Conservation (phyloP, 2,797 vertebrate genomes). For the Gymnothorax reevesii region DNA sequence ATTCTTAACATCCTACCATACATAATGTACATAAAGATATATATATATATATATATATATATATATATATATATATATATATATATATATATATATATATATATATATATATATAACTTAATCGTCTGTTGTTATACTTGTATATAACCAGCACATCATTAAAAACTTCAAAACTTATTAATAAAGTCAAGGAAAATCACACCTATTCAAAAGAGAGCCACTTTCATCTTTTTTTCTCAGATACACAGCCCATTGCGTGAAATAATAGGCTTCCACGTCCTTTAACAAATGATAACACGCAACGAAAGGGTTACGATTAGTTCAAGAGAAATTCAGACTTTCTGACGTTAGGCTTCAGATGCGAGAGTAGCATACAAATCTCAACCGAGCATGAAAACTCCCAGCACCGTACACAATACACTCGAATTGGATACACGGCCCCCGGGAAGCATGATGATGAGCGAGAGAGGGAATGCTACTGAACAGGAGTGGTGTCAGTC, state of each 20-base stretch:
- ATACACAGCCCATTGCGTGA: neutral
- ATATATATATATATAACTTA: too few relatives aligned
- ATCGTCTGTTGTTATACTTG: neutral
- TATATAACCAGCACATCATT: neutral
- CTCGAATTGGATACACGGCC: conserved; percentile 5
- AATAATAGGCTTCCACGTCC: neutral
- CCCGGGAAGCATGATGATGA: conserved; percentile 2
- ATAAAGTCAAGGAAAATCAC: neutral
- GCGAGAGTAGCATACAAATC: conserved; percentile 52
- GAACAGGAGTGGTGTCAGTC: conserved; percentile 42
- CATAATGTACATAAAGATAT: too few relatives aligned
- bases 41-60: too few relatives aligned
- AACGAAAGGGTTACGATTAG: conserved; percentile 27
- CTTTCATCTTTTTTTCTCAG: neutral
- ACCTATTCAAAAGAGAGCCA: neutral
- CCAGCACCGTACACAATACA: conserved; percentile 26
- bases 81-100: too few relatives aligned
- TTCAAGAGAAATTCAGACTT: conserved; percentile 34
- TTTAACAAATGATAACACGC: conserved; percentile 6
- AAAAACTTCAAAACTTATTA: neutral
- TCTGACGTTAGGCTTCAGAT: conserved; percentile 59
- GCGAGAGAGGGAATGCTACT: conserved; percentile 38
- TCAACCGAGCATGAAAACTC: conserved; percentile 63
- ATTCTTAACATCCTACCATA: neutral
- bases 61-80: too few relatives aligned